Base-by-base conservation (phyloP, 2,888 invertebrate species). In the Osedax fenrisi region DNA sequence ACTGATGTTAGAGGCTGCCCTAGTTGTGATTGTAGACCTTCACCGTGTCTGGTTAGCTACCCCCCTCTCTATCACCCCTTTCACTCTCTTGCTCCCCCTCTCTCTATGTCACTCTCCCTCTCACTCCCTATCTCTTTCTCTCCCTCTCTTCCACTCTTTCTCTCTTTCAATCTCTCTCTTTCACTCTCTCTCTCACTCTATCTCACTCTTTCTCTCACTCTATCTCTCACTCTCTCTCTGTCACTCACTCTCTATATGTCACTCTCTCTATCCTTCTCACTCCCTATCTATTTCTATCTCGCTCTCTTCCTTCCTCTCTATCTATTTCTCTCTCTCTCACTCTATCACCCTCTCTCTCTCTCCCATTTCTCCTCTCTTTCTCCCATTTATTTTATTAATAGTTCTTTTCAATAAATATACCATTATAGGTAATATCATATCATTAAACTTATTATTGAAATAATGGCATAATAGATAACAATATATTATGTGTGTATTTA, bases 241-340 rank as follows among this genome's bases (percentile, higher is more conserved):
- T 26, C 67, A 72, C 67, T 73, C 73, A 72, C 75, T 76, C 62
- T 74, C 76, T 23, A 67, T 62, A 59, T 64, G 10, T 64, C 64
- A 13, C 64, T 64, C 23, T 64, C 23, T 21, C 21, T 21, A 3
- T 64, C 64, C 24, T 41, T 74, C 76, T 74, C 73, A 67, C 69
- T 76, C 64, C 70, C 64, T 70, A 59, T 56, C 74, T 70, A 26
- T 66, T 66, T 56, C 21, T 56, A 26, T 24, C 64, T 56, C 67
- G 22, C 67, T 26, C 66, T 21, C 64, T 64, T n/a, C 23, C 64
- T 64, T n/a, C n/a, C 64, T 21, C 10, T 64, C 64, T 64, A 3
- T 17, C 25, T 56, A 24, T 23, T n/a, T 24, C 64, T 41, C 25
- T 26, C 66, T 23, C 64, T 26, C 73, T 23, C 74, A n/a, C 22